Conservation (phyloP, 1,140 invertebrate species). For the Pararge aegeria region DNA sequence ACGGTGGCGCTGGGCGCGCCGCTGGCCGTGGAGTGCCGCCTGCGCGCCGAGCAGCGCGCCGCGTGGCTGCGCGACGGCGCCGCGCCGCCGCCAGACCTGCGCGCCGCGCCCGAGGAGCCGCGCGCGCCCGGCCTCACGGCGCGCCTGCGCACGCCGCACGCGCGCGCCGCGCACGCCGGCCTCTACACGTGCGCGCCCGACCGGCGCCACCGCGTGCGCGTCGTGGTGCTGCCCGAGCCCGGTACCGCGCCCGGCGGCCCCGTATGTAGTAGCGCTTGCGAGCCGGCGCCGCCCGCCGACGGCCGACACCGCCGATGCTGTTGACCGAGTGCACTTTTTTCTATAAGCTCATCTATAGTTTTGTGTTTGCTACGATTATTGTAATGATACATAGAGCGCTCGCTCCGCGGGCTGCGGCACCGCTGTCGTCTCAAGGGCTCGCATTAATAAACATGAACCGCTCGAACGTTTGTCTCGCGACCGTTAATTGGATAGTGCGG, state of each 20-base stretch:
- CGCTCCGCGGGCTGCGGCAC: no score
- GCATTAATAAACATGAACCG: not conserved
- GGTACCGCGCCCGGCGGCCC: no score
- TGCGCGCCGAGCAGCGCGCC: constrained; percentile 51
- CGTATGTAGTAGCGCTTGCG: constrained; percentile 23
- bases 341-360: not conserved
- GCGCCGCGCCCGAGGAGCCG: constrained; percentile 34
- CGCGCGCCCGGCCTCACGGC: constrained; percentile 34
- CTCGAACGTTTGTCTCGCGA: constrained; percentile 5
- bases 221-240: constrained; percentile 85
- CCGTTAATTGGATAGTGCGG: not conserved
- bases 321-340: no score
- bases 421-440: no score
- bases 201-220: constrained; percentile 82
- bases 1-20: constrained; percentile 42
- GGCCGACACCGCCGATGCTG: not conserved
- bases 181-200: constrained; percentile 44
- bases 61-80: constrained; percentile 46
- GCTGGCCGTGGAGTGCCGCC: constrained; percentile 46
- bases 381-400: not conserved
- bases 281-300: constrained; percentile 3
- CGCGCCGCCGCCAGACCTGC: constrained; percentile 41
- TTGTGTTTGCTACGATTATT: not conserved
- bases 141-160: constrained; percentile 36
- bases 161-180: constrained; percentile 37